These are phyloP conservation scores for Glossosoma conforme DNA, from an alignment of 1,140 invertebrate species.

Conservation along the genomic window DNA sequence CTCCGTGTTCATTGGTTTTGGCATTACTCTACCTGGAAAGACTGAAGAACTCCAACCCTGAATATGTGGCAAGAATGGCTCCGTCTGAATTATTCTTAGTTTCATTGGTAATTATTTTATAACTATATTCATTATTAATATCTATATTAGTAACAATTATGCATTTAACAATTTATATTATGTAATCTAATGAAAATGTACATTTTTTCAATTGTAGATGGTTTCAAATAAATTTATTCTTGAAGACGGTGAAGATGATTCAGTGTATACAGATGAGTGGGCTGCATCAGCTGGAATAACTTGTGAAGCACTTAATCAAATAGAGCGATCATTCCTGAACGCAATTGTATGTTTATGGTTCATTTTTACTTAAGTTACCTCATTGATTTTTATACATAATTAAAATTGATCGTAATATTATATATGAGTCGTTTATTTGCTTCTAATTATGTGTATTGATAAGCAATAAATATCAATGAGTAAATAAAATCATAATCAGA, in stretches of 20 bases:
- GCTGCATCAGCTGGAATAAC: constrained; percentile 72
- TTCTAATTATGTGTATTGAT: too few relatives aligned
- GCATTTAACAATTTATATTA: too few relatives aligned
- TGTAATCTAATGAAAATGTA: too few relatives aligned
- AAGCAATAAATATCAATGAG: too few relatives aligned
- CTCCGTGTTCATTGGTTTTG: constrained; percentile 76
- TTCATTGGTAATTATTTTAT: constrained; percentile 81
- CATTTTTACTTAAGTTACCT: too few relatives aligned
- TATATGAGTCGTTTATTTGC: too few relatives aligned
- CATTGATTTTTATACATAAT: too few relatives aligned
- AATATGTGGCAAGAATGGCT: constrained; percentile 73
- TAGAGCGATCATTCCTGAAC: constrained; percentile 83
- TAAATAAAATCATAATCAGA: too few relatives aligned
- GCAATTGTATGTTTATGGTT: constrained; percentile 81
- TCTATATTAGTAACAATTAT: too few relatives aligned
- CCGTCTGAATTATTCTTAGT: constrained; percentile 89
- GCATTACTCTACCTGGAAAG: constrained; percentile 85
- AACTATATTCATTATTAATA: too few relatives aligned
- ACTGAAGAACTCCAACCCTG: constrained; percentile 71
- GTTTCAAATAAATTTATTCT: constrained; percentile 92
- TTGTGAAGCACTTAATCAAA: constrained; percentile 68
- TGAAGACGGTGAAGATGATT: constrained; percentile 86
- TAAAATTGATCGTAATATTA: too few relatives aligned
- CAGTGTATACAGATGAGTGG: constrained; percentile 87
- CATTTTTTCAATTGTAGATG: too few relatives aligned